These are phyloP conservation scores for Gambusia holbrooki DNA, from an alignment of 2,113 vertebrate species.

Conservation along the genomic window DNA sequence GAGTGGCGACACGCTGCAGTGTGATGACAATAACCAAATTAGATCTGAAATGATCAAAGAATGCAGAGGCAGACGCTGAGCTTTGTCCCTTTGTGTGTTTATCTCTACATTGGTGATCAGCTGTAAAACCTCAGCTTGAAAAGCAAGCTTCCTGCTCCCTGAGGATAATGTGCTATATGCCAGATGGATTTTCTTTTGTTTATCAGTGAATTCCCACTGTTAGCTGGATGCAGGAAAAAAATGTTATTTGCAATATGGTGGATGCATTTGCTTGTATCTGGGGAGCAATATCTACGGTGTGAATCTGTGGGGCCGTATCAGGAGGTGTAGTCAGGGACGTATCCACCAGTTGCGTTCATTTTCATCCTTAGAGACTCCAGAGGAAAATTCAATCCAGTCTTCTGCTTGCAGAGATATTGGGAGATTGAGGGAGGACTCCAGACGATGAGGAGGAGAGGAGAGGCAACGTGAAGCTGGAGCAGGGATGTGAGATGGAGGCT, in stretches of 20 bases:
- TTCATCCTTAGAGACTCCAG: constrained; percentile 66
- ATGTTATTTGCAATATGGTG: no score
- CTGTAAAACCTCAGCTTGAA: constrained; percentile 53
- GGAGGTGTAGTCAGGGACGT: constrained; percentile 36
- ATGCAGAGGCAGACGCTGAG: constrained; percentile 40
- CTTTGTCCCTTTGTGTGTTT: constrained; percentile 63
- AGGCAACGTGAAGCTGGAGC: constrained; percentile 30
- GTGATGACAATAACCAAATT: constrained; percentile 63
- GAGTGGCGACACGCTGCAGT: constrained; percentile 28
- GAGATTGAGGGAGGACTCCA: constrained; percentile 66
- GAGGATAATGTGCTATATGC: no score
- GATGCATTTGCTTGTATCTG: constrained; percentile 8
- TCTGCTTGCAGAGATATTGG: constrained; percentile 66
- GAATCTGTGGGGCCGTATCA: constrained; percentile 47
- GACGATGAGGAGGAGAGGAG: constrained; percentile 54
- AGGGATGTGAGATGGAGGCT: not conserved
- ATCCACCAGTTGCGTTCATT: constrained; percentile 52
- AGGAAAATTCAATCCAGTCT: constrained; percentile 75
- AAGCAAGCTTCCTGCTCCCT: constrained; percentile 28
- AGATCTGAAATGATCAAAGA: constrained; percentile 63
- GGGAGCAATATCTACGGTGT: constrained; percentile 53
- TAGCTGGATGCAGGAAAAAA: no score
- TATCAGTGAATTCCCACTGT: no score
- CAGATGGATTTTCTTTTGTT: no score
- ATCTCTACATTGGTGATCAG: constrained; percentile 49